Evolutionary conservation across 2,888 invertebrate genomes (phyloP).

Genomic region (Anarsia innoxiella): DNA sequence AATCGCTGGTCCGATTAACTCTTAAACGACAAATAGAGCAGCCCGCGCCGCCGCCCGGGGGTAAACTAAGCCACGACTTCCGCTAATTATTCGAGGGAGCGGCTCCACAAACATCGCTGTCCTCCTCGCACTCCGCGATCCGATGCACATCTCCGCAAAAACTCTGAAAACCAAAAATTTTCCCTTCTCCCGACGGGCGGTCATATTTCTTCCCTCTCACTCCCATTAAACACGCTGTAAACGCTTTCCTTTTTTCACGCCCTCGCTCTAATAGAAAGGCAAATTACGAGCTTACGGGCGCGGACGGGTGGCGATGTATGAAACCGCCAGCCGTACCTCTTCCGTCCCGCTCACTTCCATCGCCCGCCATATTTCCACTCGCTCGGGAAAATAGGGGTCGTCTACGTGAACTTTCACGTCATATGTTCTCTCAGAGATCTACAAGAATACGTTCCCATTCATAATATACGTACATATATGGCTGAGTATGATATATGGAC

Average conservation of each 20-base stretch:
- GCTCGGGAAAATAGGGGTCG: slow-evolving; percentile 60
- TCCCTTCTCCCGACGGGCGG: slow-evolving; percentile 70
- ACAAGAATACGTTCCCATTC: no score
- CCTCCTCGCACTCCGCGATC: slow-evolving; percentile 59
- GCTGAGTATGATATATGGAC: no score
- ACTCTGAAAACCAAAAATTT: slow-evolving; percentile 73
- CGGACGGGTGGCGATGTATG: slow-evolving; percentile 75
- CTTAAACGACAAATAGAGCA: slow-evolving; percentile 75
- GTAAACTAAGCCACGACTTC: slow-evolving; percentile 73
- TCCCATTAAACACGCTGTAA: slow-evolving; percentile 75
- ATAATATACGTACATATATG: no score
- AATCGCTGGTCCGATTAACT: slow-evolving; percentile 74
- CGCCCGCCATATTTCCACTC: slow-evolving; percentile 40
- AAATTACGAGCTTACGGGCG: slow-evolving; percentile 76
- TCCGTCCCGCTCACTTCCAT: slow-evolving; percentile 53
- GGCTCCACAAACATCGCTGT: slow-evolving; percentile 55
- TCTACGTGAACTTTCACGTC: slow-evolving; percentile 67
- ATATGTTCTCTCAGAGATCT: slow-evolving; percentile 58
- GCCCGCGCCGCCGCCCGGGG: slow-evolving; percentile 57
- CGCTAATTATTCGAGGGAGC: slow-evolving; percentile 70
- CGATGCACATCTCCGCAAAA: slow-evolving; percentile 73
- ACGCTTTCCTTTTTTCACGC: slow-evolving; percentile 76
- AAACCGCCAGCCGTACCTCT: slow-evolving; percentile 59
- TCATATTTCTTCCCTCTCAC: slow-evolving; percentile 74
- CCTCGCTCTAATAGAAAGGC: slow-evolving; percentile 76